phyloP scores from a whole-genome alignment of 1,140 invertebrate genomes.

The Hypothenemus hampei region DNA sequence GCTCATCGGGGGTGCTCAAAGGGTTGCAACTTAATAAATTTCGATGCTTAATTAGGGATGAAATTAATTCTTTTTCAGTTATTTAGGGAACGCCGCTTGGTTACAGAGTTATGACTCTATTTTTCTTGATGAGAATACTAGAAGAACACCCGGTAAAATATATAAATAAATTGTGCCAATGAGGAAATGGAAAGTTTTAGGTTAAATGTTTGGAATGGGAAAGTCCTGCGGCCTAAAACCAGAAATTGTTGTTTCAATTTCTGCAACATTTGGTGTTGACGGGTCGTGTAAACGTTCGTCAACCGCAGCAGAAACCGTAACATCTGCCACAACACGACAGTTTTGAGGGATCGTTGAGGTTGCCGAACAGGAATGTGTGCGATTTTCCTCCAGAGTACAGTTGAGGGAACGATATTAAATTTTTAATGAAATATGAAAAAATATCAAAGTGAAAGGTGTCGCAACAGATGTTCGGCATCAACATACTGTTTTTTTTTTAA shows the following conservation, averaged over 20 bases:
- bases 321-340: slow-evolving; percentile 32
- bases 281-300: slow-evolving; percentile 27
- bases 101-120: slow-evolving; percentile 14
- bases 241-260: slow-evolving; percentile 17
- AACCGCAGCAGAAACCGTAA: slow-evolving; percentile 26
- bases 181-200: no score
- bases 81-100: slow-evolving; percentile 2
- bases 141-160: no score
- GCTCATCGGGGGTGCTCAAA: slow-evolving; percentile 25
- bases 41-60: slow-evolving; percentile 40
- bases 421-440: slow-evolving; percentile 31
- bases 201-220: no score
- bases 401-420: slow-evolving; percentile 30
- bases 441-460: no score
- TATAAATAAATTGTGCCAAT: no score
- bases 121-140: no score
- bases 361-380: slow-evolving; percentile 3
- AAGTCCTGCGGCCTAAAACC: neutral
- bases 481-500: no score
- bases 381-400: neutral
- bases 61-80: slow-evolving; percentile 36
- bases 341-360: slow-evolving; percentile 34
- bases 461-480: no score
- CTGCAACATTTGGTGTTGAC: slow-evolving; percentile 31
- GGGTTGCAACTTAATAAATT: slow-evolving; percentile 39